phyloP scores from a whole-genome alignment of 2,888 invertebrate species.

The Drosophila tripunctata region DNA sequence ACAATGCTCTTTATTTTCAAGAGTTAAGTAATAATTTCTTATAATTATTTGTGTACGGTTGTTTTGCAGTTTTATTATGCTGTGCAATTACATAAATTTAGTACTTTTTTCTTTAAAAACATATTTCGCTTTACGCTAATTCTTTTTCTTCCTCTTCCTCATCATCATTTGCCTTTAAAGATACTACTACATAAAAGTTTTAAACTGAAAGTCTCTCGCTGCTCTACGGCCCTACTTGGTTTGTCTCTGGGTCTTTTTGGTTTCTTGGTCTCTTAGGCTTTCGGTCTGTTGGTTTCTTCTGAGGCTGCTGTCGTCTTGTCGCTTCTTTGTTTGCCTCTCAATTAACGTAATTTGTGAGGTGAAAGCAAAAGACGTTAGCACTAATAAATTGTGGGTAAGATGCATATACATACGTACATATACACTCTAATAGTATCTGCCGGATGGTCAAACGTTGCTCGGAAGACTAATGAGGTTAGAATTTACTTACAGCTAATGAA shows the following conservation, averaged over 20 bases:
- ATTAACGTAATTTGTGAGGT: slow-evolving; percentile 42
- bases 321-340: slow-evolving; percentile 39
- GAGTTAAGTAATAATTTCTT: slow-evolving; percentile 1
- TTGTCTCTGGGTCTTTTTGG: background rate
- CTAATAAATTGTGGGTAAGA: slow-evolving; percentile 39
- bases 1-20: background rate
- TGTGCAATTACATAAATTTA: slow-evolving; percentile 29
- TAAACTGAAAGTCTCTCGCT: slow-evolving; percentile 7
- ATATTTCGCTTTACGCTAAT: background rate
- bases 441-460: slow-evolving; percentile 18
- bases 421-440: slow-evolving; percentile 11
- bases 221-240: background rate
- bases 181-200: slow-evolving; percentile 7
- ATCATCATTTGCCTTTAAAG: slow-evolving; percentile 22
- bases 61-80: slow-evolving; percentile 18
- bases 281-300: slow-evolving; percentile 3
- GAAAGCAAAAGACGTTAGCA: slow-evolving; percentile 40
- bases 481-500: slow-evolving; percentile 27
- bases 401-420: slow-evolving; percentile 17
- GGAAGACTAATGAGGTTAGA: slow-evolving; percentile 33
- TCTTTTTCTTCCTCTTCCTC: slow-evolving; percentile 6
- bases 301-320: slow-evolving; percentile 19
- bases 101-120: slow-evolving; percentile 1
- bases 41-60: slow-evolving; percentile 12
- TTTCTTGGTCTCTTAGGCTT: background rate